These are phyloP conservation scores for Dendrolimus kikuchii DNA, from an alignment of 1,140 invertebrate species.

Conservation along the genomic window DNA sequence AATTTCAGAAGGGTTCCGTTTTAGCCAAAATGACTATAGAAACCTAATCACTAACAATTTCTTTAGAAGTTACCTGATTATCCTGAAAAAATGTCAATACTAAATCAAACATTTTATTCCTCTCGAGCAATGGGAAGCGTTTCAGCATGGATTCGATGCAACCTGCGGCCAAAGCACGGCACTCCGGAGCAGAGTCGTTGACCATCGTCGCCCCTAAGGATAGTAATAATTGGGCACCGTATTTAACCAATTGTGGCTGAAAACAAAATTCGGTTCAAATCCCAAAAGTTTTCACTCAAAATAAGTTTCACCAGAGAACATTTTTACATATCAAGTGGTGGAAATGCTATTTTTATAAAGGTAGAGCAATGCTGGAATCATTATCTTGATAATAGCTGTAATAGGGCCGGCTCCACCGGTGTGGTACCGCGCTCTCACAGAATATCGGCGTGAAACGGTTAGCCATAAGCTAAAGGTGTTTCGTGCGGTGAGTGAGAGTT, in stretches of 20 bases:
- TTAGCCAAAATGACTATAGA: background rate
- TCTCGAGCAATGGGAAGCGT: constrained; percentile 71
- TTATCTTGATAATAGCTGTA: too few species aligned
- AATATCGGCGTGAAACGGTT: too few species aligned
- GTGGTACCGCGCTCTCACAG: too few species aligned
- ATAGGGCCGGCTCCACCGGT: too few species aligned
- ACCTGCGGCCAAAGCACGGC: constrained; percentile 77
- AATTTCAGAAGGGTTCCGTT: background rate
- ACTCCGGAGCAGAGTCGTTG: constrained; percentile 81
- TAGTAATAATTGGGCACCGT: constrained; percentile 81
- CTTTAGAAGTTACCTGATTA: constrained; percentile 73
- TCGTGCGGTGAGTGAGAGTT: too few species aligned
- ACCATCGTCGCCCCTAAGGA: constrained; percentile 81
- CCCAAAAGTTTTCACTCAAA: background rate
- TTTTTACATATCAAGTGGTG: too few species aligned
- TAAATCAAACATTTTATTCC: constrained; percentile 78
- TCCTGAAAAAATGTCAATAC: constrained; percentile 77
- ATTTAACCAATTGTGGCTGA: constrained; percentile 75
- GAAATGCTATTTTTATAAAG: too few species aligned
- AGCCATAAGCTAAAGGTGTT: too few species aligned
- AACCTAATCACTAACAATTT: background rate
- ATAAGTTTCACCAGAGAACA: too few species aligned
- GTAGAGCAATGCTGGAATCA: too few species aligned
- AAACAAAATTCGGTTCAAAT: constrained; percentile 15
- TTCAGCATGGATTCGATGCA: constrained; percentile 78